A percentile compares a stretch with the other conserved stretches of the same genome.
Evolutionary conservation across 2,113 vertebrate genomes (phyloP).

Genomic region (Scortum barcoo): DNA sequence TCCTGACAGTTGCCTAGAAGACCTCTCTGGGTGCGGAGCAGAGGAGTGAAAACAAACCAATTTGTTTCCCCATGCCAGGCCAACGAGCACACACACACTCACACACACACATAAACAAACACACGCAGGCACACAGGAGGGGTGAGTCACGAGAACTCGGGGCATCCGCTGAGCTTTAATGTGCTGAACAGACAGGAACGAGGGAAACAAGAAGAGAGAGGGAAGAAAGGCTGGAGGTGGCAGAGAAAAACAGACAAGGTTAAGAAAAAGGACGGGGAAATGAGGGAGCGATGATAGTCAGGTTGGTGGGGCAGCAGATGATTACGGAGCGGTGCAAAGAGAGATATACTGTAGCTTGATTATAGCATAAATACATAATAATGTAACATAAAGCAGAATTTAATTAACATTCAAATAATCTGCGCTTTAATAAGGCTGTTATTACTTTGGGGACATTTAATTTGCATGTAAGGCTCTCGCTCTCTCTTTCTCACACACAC

Average conservation of each 20-base stretch:
- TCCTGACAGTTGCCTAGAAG: slow-evolving; percentile 74
- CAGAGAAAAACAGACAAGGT: slow-evolving; percentile 36
- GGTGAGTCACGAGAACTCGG: slow-evolving; percentile 68
- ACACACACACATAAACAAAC: slow-evolving; percentile 41
- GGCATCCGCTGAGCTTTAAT: slow-evolving; percentile 62
- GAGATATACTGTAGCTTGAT: slow-evolving; percentile 53
- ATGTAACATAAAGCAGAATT: slow-evolving; percentile 71
- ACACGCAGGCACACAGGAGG: slow-evolving; percentile 49
- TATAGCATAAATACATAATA: slow-evolving; percentile 75
- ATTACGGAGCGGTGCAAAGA: slow-evolving; percentile 37
- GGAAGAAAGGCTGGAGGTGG: slow-evolving; percentile 52
- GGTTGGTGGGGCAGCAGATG: slow-evolving; percentile 43
- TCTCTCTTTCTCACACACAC: too few relatives aligned
- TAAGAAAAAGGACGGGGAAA: slow-evolving; percentile 24
- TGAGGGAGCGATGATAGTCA: slow-evolving; percentile 21
- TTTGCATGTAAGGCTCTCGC: slow-evolving; percentile 64
- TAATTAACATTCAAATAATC: slow-evolving; percentile 79
- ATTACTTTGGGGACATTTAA: slow-evolving; percentile 71
- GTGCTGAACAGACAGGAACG: slow-evolving; percentile 67
- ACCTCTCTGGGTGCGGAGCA: slow-evolving; percentile 68
- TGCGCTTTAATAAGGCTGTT: slow-evolving; percentile 74
- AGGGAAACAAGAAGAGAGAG: slow-evolving; percentile 35
- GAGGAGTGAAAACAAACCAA: slow-evolving; percentile 74
- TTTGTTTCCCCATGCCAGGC: slow-evolving; percentile 75
- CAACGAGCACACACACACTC: slow-evolving; percentile 53